Conservation (phyloP, 2,888 invertebrate genomes). For the Chrysopilus asiliformis region DNA sequence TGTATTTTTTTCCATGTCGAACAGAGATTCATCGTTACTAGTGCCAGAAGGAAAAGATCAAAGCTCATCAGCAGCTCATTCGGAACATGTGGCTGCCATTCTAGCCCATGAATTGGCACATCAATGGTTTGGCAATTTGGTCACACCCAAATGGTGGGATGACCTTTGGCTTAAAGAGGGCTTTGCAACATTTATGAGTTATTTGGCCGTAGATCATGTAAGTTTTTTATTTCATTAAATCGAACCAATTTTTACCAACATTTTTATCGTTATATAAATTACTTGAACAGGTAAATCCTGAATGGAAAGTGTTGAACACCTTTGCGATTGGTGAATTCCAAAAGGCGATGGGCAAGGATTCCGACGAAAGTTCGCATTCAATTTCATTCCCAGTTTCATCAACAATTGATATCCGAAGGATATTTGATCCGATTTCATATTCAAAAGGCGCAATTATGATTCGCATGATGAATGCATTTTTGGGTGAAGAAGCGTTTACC, state of each 20-base stretch:
- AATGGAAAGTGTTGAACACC: constrained; percentile 44
- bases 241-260: too few species aligned
- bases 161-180: constrained; percentile 53
- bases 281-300: constrained; percentile 46
- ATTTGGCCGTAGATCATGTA: constrained; percentile 30
- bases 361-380: constrained; percentile 48
- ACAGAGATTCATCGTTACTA: constrained; percentile 47
- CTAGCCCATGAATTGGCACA: constrained; percentile 69
- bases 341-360: constrained; percentile 45
- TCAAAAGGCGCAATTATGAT: constrained; percentile 58
- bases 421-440: constrained; percentile 61
- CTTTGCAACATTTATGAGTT: constrained; percentile 40
- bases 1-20: too few species aligned
- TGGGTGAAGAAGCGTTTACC: constrained; percentile 48
- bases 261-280: too few species aligned
- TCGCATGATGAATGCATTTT: constrained; percentile 56
- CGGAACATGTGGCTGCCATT: constrained; percentile 50
- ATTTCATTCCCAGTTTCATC: constrained; percentile 49
- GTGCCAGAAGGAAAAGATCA: constrained; percentile 32
- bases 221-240: constrained; percentile 6
- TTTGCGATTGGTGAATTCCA: constrained; percentile 42
- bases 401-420: constrained; percentile 47
- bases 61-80: constrained; percentile 40
- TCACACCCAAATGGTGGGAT: constrained; percentile 64
- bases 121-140: constrained; percentile 69